Evolutionary conservation across 2,797 vertebrate genomes (phyloP).

Genomic region (Neopelma chrysocephalum): DNA sequence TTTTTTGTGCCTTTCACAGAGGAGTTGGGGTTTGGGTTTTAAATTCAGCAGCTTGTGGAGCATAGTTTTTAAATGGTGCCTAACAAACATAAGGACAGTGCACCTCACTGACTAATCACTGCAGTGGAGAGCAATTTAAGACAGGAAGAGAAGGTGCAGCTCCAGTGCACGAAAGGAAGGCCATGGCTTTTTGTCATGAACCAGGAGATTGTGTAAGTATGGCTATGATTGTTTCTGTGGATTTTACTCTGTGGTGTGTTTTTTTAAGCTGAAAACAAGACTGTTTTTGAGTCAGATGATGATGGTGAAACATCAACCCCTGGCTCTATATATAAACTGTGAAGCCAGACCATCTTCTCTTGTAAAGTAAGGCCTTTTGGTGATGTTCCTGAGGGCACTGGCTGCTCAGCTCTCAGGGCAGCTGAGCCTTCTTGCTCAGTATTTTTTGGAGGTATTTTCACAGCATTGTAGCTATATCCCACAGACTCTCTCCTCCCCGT

Average conservation of each 20-base stretch:
- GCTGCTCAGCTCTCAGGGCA: not conserved
- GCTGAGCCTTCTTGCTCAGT: not conserved
- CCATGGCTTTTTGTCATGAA: not conserved
- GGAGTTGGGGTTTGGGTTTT: not conserved
- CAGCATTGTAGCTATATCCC: rapidly evolving
- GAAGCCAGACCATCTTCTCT: not conserved
- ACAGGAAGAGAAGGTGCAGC: not conserved
- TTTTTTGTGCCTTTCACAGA: rapidly evolving
- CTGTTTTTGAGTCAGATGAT: not conserved
- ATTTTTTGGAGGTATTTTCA: rapidly evolving
- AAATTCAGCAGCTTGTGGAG: not conserved
- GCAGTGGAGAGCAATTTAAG: not conserved
- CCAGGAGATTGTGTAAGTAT: not conserved
- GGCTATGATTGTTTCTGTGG: not conserved
- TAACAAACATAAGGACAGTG: rapidly evolving
- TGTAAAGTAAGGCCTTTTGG: rapidly evolving
- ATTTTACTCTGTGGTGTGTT: not conserved
- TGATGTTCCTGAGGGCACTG: rapidly evolving
- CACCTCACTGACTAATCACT: rapidly evolving
- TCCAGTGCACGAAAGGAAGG: rapidly evolving
- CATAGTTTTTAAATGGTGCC: rapidly evolving
- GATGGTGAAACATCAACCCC: rapidly evolving
- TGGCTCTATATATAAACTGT: not conserved
- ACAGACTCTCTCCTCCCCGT: rapidly evolving
- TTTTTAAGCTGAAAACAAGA: not conserved